Conservation (phyloP, 30 jellyfish, hydroid and myxozoan genomes). For the Mastigias papua region DNA sequence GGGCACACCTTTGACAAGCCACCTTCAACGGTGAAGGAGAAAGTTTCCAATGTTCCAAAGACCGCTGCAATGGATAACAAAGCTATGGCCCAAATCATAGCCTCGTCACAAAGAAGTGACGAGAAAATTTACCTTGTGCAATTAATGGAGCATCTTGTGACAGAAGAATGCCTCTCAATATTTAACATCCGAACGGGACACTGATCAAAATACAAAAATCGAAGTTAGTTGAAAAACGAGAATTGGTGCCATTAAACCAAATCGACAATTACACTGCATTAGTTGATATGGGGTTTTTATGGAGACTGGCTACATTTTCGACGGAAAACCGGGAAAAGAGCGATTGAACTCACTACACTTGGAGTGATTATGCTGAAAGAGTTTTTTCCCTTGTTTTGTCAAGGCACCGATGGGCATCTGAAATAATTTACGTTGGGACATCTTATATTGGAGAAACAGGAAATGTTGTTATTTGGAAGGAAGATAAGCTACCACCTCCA, state of each 20-base stretch:
- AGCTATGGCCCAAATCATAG: constrained; percentile 47
- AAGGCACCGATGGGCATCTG: constrained; percentile 40
- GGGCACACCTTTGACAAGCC: constrained; percentile 63
- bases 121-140: constrained; percentile 48
- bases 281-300: constrained; percentile 44
- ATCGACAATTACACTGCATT: constrained; percentile 40
- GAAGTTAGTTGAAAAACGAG: constrained; percentile 44
- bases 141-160: constrained; percentile 40
- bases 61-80: constrained; percentile 61
- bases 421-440: constrained; percentile 12
- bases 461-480: constrained; percentile 30
- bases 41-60: constrained; percentile 44
- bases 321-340: constrained; percentile 45
- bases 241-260: constrained; percentile 38
- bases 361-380: too few species aligned
- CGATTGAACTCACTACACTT: constrained; percentile 37
- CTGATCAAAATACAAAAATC: constrained; percentile 33
- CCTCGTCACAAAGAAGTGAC: constrained; percentile 56
- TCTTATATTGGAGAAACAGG: constrained; percentile 24
- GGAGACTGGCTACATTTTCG: constrained; percentile 36
- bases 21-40: constrained; percentile 34
- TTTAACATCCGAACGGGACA: constrained; percentile 25
- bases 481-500: constrained; percentile 53
- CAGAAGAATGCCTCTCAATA: constrained; percentile 26
- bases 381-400: constrained; percentile 20